phyloP scores from a whole-genome alignment of 2,888 invertebrate genomes.

The Drosophila meridiana region DNA sequence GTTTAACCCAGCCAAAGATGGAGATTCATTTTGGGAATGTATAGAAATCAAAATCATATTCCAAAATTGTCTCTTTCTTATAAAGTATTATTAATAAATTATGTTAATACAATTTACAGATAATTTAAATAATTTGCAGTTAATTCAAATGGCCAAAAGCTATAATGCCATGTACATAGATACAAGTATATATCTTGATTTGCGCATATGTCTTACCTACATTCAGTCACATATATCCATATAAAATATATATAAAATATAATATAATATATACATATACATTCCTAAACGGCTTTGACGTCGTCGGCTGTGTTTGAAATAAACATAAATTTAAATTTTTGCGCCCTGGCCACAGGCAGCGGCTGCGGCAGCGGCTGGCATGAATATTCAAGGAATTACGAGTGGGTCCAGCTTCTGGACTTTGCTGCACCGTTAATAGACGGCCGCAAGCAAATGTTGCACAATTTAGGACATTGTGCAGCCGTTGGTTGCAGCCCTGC shows the following conservation, averaged over 20 bases:
- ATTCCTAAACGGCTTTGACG: slow-evolving; percentile 27
- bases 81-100: background rate
- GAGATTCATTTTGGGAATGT: background rate
- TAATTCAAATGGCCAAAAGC: background rate
- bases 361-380: slow-evolving; percentile 45
- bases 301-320: slow-evolving; percentile 51
- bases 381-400: slow-evolving; percentile 71
- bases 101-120: background rate
- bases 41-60: background rate
- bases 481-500: slow-evolving; percentile 40
- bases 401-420: slow-evolving; percentile 37
- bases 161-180: background rate
- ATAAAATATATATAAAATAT: background rate
- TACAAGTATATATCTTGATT: background rate
- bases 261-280: slow-evolving; percentile 2
- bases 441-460: slow-evolving; percentile 73
- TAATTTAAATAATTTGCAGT: background rate
- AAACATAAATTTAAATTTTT: slow-evolving; percentile 66
- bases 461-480: slow-evolving; percentile 76
- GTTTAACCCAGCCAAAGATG: background rate
- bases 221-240: background rate
- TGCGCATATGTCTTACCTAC: background rate
- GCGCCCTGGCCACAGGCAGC: slow-evolving; percentile 28
- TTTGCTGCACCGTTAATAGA: slow-evolving; percentile 52
- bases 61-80: background rate